Evolutionary conservation across 2,888 invertebrate species (phyloP), one percentile per base, ranked within the genome.

Genomic region (Perdita meconis): DNA sequence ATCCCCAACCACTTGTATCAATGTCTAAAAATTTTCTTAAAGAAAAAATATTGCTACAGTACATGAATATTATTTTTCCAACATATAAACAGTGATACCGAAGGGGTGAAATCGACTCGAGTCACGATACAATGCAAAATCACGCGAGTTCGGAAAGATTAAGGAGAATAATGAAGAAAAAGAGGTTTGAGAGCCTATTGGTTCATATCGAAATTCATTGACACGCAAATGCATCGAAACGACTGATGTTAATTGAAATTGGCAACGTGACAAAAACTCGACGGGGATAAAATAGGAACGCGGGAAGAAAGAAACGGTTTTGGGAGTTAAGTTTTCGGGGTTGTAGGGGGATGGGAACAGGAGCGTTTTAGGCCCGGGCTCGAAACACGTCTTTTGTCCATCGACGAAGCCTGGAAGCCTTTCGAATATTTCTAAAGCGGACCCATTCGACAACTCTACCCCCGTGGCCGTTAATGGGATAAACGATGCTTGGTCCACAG

Each of bases 401-500:
- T 4, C 2, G 30, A 75, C 60, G 72, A 84, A 78, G 47, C 76
- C 79, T 88, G 77, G 82, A 82, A 81, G 82, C 87, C 64, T 78
- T 16, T 80, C 78, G 77, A 80, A 79, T 47, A 84, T 84, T 86
- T 84, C 82, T 84, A 85, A 84, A 85, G 84, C 80, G 50, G 51
- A 16, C 64, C 78, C 79, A 67, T 80, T 80, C 78, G 73, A 69
- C 82, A 76, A 78, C 81, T 84, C 72, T 60, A n/a, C 57, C 51
- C 36, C 79, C 59, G 74, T 75, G 63, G 3, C 78, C 76, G 74
- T 80, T 87, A 87, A 87, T 87, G 79, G 84, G 84, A 83, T 83
- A 84, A 83, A 87, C 64, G 83, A 74, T 79, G 81, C 77, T 81
- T 84, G 83, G 78, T 85, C 84, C 83, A 86, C 86, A 86, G 87